Conservation (phyloP, 2,888 invertebrate species). For the Dynastes grantii region DNA sequence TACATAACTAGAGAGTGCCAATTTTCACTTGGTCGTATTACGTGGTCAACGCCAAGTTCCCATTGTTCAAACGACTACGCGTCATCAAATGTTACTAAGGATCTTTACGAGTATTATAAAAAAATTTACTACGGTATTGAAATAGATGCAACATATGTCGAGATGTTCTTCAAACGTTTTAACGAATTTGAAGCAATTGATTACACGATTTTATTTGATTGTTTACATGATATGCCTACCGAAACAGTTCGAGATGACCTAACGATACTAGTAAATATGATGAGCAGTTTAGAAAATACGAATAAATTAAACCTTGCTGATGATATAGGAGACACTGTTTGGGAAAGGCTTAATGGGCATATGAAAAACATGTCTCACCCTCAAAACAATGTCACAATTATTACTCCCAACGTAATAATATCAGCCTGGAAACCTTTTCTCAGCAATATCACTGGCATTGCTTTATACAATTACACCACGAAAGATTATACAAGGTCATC, state of each 20-base stretch:
- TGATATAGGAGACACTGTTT: background rate
- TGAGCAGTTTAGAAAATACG: background rate
- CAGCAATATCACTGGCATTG: background rate
- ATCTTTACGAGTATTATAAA: conserved; percentile 6
- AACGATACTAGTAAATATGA: conserved; percentile 2
- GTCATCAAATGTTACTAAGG: background rate
- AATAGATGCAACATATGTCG: background rate
- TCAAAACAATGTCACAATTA: background rate
- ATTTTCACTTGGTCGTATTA: background rate
- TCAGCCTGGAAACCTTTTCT: conserved; percentile 12
- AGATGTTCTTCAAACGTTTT: background rate
- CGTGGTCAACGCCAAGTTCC: background rate
- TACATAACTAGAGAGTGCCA: conserved; percentile 2
- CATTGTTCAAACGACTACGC: background rate
- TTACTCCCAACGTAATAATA: background rate
- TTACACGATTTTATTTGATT: conserved; percentile 6
- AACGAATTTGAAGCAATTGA: conserved; percentile 8
- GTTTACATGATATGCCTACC: background rate
- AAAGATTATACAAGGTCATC: background rate
- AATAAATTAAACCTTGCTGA: background rate
- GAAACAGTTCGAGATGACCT: background rate
- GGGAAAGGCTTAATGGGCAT: background rate
- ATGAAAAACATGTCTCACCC: background rate
- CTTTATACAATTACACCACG: conserved; percentile 12
- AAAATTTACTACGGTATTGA: background rate